phyloP scores from a whole-genome alignment of 2,888 invertebrate species.

The Oxystoma pomonae region DNA sequence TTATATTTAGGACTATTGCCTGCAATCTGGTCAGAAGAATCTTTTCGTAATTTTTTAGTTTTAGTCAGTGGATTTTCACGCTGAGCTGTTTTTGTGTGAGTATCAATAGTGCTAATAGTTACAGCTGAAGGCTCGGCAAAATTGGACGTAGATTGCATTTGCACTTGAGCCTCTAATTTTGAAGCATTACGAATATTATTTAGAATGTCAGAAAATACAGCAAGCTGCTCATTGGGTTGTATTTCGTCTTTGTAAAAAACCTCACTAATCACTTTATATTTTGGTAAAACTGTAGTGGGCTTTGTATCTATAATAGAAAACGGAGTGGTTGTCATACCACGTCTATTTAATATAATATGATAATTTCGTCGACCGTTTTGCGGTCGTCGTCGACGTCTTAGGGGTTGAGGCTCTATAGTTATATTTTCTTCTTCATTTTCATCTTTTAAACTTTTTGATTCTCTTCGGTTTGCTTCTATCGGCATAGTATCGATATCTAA shows the following conservation, averaged over 20 bases:
- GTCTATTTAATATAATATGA: slow-evolving; percentile 28
- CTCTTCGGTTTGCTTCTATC: slow-evolving; percentile 2
- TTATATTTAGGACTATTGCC: background rate
- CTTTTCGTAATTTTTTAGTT: background rate
- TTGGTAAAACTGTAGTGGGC: slow-evolving; percentile 31
- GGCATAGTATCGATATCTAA: background rate
- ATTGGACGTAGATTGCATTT: slow-evolving; percentile 15
- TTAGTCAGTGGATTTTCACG: background rate
- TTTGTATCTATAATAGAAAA: slow-evolving; percentile 13
- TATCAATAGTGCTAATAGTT: slow-evolving; percentile 15
- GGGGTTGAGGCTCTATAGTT: slow-evolving; percentile 19
- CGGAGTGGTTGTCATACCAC: slow-evolving; percentile 21
- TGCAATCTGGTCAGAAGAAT: background rate
- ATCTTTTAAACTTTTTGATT: slow-evolving; percentile 13
- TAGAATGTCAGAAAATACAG: slow-evolving; percentile 51
- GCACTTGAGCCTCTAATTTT: slow-evolving; percentile 15
- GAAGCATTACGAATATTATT: slow-evolving; percentile 47
- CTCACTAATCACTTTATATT: slow-evolving; percentile 36
- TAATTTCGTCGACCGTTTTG: slow-evolving; percentile 16
- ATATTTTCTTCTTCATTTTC: slow-evolving; percentile 8
- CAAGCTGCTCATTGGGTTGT: slow-evolving; percentile 46
- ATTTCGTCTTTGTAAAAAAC: slow-evolving; percentile 46
- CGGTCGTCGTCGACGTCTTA: slow-evolving; percentile 15
- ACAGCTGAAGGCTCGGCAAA: slow-evolving; percentile 24
- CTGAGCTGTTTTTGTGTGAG: background rate